A percentile compares a stretch with the other conserved stretches of the same genome.
phyloP scores from a whole-genome alignment of 2,888 invertebrate species.

The Mesorhabditis belari region DNA sequence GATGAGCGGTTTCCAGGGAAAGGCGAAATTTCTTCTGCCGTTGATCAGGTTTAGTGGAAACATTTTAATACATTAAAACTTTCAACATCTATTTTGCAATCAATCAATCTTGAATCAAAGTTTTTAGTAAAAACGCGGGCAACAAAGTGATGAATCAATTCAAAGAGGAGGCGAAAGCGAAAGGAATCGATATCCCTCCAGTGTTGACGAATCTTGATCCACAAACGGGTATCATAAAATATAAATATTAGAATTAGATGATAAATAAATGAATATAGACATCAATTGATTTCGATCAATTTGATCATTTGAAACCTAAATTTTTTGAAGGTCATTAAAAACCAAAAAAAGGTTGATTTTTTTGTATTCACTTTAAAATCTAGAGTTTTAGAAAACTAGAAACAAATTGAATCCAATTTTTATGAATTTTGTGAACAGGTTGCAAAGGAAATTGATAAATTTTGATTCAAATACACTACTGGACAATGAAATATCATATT shows the following conservation, averaged over 20 bases:
- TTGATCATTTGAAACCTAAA: too few species aligned
- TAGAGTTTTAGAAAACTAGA: too few species aligned
- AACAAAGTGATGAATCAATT: slow-evolving; percentile 48
- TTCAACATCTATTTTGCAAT: not conserved
- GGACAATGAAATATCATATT: too few species aligned
- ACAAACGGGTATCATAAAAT: slow-evolving; percentile 24
- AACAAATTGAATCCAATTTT: too few species aligned
- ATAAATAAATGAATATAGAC: too few species aligned
- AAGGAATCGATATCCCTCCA: slow-evolving; percentile 35
- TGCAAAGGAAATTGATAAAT: too few species aligned
- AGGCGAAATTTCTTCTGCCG: slow-evolving; percentile 48
- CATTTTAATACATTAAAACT: not conserved
- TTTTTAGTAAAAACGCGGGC: slow-evolving; percentile 39
- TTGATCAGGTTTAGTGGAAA: slow-evolving; percentile 21
- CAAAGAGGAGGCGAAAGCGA: slow-evolving; percentile 28
- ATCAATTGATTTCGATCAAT: too few species aligned
- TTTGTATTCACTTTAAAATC: too few species aligned
- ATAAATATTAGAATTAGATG: not conserved
- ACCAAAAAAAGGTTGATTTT: too few species aligned
- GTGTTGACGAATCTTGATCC: slow-evolving; percentile 46
- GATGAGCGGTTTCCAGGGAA: slow-evolving; percentile 45
- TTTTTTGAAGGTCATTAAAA: too few species aligned
- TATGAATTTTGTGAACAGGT: too few species aligned
- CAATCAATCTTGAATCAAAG: not conserved
- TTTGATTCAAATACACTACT: too few species aligned